Percentiles rank a stretch among this genome's conserved stretches.
Conservation (phyloP, 2,113 vertebrate species). For the Clarias gariepinus region DNA sequence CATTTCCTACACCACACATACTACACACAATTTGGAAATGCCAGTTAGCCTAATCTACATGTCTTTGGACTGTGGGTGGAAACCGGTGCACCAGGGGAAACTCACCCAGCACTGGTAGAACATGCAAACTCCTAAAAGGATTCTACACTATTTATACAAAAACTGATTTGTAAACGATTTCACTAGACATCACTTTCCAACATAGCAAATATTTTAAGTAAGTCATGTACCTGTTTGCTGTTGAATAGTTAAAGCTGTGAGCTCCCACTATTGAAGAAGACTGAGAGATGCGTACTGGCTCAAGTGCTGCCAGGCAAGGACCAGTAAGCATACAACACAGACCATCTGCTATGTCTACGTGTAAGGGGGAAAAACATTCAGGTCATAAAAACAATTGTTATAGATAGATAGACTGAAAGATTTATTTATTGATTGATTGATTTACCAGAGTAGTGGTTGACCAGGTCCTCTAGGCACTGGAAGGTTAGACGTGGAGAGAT, state of each 20-base stretch:
- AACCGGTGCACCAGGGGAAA: too few relatives aligned
- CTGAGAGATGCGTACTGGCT: conserved; percentile 51
- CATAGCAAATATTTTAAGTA: neutral
- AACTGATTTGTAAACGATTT: neutral
- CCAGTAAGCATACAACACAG: conserved; percentile 83
- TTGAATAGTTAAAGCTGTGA: conserved; percentile 74
- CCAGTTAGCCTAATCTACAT: too few relatives aligned
- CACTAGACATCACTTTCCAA: neutral
- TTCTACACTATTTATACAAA: neutral
- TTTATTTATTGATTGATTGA: too few relatives aligned
- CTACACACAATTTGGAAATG: too few relatives aligned
- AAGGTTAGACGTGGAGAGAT: conserved; percentile 85
- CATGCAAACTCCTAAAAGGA: too few relatives aligned
- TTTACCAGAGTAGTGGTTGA: conserved; percentile 86
- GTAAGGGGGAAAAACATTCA: neutral
- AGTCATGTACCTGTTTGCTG: conserved; percentile 67
- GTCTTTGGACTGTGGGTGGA: too few relatives aligned
- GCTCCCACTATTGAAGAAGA: conserved; percentile 67
- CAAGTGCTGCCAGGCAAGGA: conserved; percentile 75
- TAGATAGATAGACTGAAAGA: too few relatives aligned
- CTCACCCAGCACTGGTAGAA: too few relatives aligned
- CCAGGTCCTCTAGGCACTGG: conserved; percentile 85
- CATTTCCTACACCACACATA: too few relatives aligned
- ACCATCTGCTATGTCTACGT: conserved; percentile 79
- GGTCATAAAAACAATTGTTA: too few relatives aligned